These are phyloP conservation scores for Todiramphus saurophagus DNA, from an alignment of 2,113 vertebrate genomes.

Conservation along the genomic window DNA sequence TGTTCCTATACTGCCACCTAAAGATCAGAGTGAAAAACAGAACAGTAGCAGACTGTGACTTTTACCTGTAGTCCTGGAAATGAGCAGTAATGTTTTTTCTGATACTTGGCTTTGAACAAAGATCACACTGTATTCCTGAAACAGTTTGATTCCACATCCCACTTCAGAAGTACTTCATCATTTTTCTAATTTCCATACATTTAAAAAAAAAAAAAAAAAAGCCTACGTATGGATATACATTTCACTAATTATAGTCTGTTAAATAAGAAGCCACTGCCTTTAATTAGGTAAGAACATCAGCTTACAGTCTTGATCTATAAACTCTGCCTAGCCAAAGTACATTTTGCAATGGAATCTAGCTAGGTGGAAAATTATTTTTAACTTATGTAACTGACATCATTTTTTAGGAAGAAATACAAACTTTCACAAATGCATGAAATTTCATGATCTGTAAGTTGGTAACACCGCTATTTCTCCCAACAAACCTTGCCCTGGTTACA, in stretches of 20 bases:
- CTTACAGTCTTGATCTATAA: background rate
- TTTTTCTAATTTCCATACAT: background rate
- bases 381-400: background rate
- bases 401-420: background rate
- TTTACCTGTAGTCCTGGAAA: background rate
- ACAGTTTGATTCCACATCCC: background rate
- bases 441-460: background rate
- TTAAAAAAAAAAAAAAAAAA: background rate
- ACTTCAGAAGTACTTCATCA: background rate
- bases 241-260: background rate
- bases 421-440: background rate
- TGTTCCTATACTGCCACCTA: slow-evolving; percentile 70
- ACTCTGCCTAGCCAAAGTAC: background rate
- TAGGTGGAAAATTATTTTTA: background rate
- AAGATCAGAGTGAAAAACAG: slow-evolving; percentile 6
- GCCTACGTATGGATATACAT: fast-evolving
- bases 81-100: fast-evolving
- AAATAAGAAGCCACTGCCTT: background rate
- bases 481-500: background rate
- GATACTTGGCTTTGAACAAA: background rate
- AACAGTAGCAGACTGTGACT: fast-evolving
- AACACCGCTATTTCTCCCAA: background rate
- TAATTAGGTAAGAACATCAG: background rate
- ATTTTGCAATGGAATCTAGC: background rate
- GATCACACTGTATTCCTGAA: background rate